Evolutionary conservation across 1,140 invertebrate species (phyloP), one percentile per base, ranked within the genome.

Genomic region (Penaeus chinensis): DNA sequence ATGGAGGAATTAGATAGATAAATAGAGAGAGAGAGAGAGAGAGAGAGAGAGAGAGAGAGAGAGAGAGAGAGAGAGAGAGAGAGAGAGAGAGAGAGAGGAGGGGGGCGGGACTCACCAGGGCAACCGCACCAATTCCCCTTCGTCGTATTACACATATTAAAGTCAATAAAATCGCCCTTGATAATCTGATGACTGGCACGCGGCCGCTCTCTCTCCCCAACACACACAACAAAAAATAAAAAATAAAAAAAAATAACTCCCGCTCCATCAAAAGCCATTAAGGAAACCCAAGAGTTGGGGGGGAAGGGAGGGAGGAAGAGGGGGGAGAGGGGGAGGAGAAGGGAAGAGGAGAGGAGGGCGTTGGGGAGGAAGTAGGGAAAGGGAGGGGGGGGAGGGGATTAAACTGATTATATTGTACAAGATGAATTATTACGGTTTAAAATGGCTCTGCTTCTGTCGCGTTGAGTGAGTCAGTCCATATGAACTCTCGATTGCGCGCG

Each of bases 371-470:
- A 16, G 54, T 16, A 16, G 16, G 54, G 54, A 47, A 47, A 13
- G 10, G 10, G 54, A 16, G 54, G 54, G 54, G 54, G 54, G 54
- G 54, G 54, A 71, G 62, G 82, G 69, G 82, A 84, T 84, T 84
- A 84, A 84, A 71, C 69, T 71, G 82, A 84, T 84, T 84, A 84
- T 63, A 85, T 54, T 66, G 69, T 85, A 85, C 77, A 85, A 54
- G 84, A 85, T 85, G 84, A 85, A 85, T 85, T 85, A 79, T 79
- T 66, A 80, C 76, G 62, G 76, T 79, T 79, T 66, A 85, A 85
- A 85, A 78, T 79, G 84, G 61, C 62, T 85, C 66, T 74, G 74
- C 71, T 79, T 79, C 71, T 85, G 84, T 85, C 61, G 66, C 76
- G 79, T 37, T 27, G 61, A 69, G 66, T 85, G 84, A 69, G 66